These are phyloP conservation scores for Zaprionus lachaisei DNA, from an alignment of 1,140 invertebrate species.

Conservation along the genomic window DNA sequence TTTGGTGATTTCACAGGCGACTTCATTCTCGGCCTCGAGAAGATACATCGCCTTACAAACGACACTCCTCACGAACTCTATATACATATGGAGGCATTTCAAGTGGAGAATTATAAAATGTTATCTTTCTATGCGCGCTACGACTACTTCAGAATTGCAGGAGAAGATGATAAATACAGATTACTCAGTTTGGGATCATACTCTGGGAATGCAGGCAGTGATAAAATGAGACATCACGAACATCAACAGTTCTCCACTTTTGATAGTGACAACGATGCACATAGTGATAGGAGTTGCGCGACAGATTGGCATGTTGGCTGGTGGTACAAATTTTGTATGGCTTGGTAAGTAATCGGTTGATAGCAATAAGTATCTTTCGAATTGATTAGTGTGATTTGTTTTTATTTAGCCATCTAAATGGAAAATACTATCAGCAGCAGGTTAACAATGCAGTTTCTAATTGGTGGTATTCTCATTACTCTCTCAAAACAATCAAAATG, in stretches of 20 bases:
- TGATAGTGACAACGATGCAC: not conserved
- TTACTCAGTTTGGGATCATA: not conserved
- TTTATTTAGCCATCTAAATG: not conserved
- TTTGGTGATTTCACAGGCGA: not conserved
- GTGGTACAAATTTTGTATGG: accelerated
- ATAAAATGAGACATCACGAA: not conserved
- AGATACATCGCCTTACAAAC: not conserved
- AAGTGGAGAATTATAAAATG: accelerated
- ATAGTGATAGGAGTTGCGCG: not conserved
- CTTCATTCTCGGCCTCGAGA: not conserved
- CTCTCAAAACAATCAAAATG: not conserved
- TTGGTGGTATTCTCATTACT: accelerated
- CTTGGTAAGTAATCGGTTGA: not conserved
- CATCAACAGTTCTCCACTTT: not conserved
- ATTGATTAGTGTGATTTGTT: not conserved
- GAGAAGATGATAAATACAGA: not conserved
- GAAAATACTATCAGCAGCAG: not conserved
- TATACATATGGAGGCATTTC: not conserved
- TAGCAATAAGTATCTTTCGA: not conserved
- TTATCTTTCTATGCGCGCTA: not conserved
- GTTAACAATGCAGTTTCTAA: not conserved
- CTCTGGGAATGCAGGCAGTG: accelerated
- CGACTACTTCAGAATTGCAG: not conserved
- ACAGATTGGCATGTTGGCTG: accelerated
- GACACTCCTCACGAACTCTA: not conserved